Evolutionary conservation across 2,113 vertebrate species (phyloP), one percentile per base, ranked within the genome.

Genomic region (Mionectes macconnelli): DNA sequence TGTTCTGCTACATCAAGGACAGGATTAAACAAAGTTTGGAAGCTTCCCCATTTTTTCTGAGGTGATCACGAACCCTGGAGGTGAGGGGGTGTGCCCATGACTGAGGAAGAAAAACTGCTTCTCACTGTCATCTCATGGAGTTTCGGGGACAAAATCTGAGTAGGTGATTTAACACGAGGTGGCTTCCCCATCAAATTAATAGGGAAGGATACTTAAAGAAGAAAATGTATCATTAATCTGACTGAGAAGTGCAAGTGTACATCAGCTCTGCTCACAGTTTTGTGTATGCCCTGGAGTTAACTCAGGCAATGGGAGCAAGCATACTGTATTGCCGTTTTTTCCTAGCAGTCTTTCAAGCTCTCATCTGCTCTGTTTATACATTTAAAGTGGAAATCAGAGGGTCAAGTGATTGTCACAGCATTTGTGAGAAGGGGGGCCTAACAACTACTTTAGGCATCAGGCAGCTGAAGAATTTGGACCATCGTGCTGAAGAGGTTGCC

Each of bases 21-120:
- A 60, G 74, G 27, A 35, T 87, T 93, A 17, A 1, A 89, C 2
- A 2, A 93, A 89, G 27, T 9, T 50, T 92, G 59, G 40, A 63
- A 82, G 57, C 17, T 85, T 92, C 77, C 88, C 47, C 64, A 20
- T 84, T 92, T 84, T 7, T 85, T 81, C 19, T 69, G 42, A 92
- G 52, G 42, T 56, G 68, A 88, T 52, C 33, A 73, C 0, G n/a
- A n/a, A 67, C 56, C 57, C 62, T 47, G 47, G 42, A 91, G 63
- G 33, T 62, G 45, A 84, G 12, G 5, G 31, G 18, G 3, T 35
- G 7, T 66, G 33, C 12, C 35, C 2, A 0, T 31, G 37, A 55
- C 14, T 31, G 18, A 84, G 24, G 33, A 63, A 12, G 15, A 72
- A 69, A 73, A 47, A 0, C 1, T 45, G 8, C 6, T 55, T 90